A percentile compares a stretch with the other conserved stretches of the same genome.
Conservation (phyloP, 2,888 invertebrate genomes). For the Sepioteuthis lessoniana region DNA sequence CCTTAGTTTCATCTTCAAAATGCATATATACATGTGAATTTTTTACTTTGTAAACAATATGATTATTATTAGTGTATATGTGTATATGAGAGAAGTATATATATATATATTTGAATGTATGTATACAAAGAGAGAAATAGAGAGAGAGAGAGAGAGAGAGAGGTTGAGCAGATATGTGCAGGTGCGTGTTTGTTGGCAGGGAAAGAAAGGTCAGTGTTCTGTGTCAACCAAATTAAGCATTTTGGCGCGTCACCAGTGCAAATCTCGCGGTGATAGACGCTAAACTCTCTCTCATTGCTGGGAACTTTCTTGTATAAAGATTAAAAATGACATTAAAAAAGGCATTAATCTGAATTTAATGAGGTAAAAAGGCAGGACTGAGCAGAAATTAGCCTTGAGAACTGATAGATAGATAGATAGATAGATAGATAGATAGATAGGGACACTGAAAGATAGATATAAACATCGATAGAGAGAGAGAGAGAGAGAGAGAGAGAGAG, state of each 20-base stretch:
- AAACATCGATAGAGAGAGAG: not conserved
- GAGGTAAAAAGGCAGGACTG: not conserved
- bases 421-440: not conserved
- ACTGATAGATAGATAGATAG: not conserved
- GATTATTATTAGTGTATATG: too few species aligned
- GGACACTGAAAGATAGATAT: too few species aligned
- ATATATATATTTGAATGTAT: too few species aligned
- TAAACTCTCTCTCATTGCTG: not conserved
- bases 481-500: not conserved
- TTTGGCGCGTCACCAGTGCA: not conserved
- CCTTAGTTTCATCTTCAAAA: too few species aligned
- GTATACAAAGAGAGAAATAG: too few species aligned
- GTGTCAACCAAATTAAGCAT: not conserved
- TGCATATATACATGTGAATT: too few species aligned
- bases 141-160: too few species aligned
- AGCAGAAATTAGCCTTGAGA: not conserved
- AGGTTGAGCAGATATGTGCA: not conserved
- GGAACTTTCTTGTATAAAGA: not conserved
- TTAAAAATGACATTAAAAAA: not conserved
- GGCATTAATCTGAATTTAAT: not conserved
- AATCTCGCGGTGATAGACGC: not conserved
- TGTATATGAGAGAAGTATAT: too few species aligned
- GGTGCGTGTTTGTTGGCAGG: not conserved
- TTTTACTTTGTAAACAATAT: too few species aligned
- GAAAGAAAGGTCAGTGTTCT: not conserved